Base-by-base conservation (phyloP, 2,888 invertebrate species). In the Macroteleia sp. region DNA sequence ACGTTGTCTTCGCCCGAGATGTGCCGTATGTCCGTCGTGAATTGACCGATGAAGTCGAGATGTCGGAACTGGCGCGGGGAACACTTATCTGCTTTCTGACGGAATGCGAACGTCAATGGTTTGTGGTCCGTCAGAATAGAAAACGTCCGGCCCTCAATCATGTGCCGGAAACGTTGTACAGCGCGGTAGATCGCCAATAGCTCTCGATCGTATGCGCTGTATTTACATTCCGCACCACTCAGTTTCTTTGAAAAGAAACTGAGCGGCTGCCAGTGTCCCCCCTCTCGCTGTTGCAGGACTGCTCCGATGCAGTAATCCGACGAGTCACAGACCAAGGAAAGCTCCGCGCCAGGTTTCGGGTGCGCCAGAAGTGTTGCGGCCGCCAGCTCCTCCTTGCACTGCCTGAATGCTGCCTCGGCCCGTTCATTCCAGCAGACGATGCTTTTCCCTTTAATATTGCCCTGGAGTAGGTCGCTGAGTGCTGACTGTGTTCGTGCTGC, bases 121-220 rank as follows among this genome's bases (percentile, higher is more conserved):
- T 57, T 54, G n/a, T 39, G 39, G 10, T 39, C 8, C 17, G 39
- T 39, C 19, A 39, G 19, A 9, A 91, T 83, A 1, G 81, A 80
- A 9, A 39, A 39, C 1, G 17, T 3, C 1, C 50, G 16, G 1
- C 32, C 50, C 14, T 54, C 54, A 3, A 54, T 1, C 54, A 39
- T 39, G 54, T 54, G 28, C 5, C 36, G 1, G 17, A 52, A 36
- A n/a, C 22, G n/a, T 12, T 19, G 9, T 9, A 52, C 36, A 9
- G 39, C 25, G 12, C 14, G 14, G n/a, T 54, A 54, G 3, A 39
- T 54, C n/a, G n/a, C n/a, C n/a, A n/a, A n/a, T n/a, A n/a, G n/a
- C n/a, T n/a, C n/a, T n/a, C n/a, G n/a, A n/a, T 56, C 54, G 22
- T 32, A 54, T 1, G 54, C 39, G n/a, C 61, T 48, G 20, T 25